Evolutionary conservation across 1,140 invertebrate species (phyloP).

Genomic region (Plodia interpunctella): DNA sequence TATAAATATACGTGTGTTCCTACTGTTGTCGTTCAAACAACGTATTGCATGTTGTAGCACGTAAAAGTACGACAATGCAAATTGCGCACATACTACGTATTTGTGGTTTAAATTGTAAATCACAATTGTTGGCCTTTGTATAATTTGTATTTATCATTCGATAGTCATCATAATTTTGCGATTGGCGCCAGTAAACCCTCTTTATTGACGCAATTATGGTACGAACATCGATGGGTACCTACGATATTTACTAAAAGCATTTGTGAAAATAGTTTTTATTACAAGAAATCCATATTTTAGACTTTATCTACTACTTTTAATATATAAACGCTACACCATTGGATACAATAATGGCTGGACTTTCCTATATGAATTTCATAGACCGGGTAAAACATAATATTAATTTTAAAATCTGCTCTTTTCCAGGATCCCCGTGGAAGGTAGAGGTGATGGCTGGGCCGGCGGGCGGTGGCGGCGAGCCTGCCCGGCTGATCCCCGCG

Average conservation of each 20-base stretch:
- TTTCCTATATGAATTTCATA: too few relatives aligned
- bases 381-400: too few relatives aligned
- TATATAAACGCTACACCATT: too few relatives aligned
- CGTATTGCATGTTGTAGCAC: too few relatives aligned
- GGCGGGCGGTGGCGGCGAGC: conserved; percentile 83
- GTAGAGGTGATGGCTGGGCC: conserved; percentile 87
- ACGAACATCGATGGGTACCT: too few relatives aligned
- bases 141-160: conserved; percentile 9
- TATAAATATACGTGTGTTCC: too few relatives aligned
- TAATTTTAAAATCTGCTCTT: neutral
- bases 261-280: too few relatives aligned
- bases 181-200: neutral
- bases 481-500: conserved; percentile 91
- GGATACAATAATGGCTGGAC: too few relatives aligned
- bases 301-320: too few relatives aligned
- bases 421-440: conserved; percentile 91
- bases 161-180: neutral
- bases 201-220: conserved; percentile 7
- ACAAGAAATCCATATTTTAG: too few relatives aligned
- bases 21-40: too few relatives aligned
- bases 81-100: neutral
- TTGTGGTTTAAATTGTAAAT: neutral
- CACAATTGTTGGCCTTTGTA: neutral
- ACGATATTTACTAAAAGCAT: too few relatives aligned
- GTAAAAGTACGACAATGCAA: neutral